phyloP scores from a whole-genome alignment of 1,140 invertebrate genomes.

The Lanistes nyassanus region DNA sequence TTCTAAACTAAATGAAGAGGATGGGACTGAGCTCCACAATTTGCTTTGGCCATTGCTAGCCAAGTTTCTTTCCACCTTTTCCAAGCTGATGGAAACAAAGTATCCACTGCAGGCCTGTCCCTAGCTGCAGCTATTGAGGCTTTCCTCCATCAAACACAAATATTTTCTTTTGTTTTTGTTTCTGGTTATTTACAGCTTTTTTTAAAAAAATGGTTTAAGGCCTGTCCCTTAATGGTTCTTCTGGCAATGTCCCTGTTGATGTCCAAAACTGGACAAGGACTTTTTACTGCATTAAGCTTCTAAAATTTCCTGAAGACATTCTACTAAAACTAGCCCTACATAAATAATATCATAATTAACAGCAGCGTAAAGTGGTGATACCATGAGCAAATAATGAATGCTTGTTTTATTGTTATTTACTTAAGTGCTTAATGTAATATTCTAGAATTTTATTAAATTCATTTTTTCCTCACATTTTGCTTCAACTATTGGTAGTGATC shows the following conservation, averaged over 20 bases:
- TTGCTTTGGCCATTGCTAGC: too few species aligned
- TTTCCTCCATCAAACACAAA: background rate
- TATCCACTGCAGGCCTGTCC: background rate
- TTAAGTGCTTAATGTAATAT: background rate
- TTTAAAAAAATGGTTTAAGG: too few species aligned
- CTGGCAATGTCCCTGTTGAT: too few species aligned
- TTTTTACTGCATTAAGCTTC: too few species aligned
- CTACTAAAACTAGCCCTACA: too few species aligned
- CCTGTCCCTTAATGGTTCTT: too few species aligned
- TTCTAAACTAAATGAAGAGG: too few species aligned
- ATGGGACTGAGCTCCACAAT: too few species aligned
- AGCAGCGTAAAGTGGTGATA: too few species aligned
- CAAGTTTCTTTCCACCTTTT: background rate
- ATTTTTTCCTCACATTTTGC: background rate
- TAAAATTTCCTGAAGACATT: too few species aligned
- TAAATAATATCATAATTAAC: too few species aligned
- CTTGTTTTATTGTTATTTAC: background rate
- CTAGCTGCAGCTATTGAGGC: background rate
- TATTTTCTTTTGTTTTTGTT: background rate
- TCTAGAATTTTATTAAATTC: background rate
- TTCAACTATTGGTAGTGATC: background rate
- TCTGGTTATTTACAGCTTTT: background rate
- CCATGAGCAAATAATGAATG: conserved; percentile 5
- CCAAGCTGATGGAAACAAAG: background rate
- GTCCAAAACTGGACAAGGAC: too few species aligned